Evolutionary conservation across 2,113 vertebrate species (phyloP), one percentile per base, ranked within the genome.

Genomic region (Ranitomeya imitator): DNA sequence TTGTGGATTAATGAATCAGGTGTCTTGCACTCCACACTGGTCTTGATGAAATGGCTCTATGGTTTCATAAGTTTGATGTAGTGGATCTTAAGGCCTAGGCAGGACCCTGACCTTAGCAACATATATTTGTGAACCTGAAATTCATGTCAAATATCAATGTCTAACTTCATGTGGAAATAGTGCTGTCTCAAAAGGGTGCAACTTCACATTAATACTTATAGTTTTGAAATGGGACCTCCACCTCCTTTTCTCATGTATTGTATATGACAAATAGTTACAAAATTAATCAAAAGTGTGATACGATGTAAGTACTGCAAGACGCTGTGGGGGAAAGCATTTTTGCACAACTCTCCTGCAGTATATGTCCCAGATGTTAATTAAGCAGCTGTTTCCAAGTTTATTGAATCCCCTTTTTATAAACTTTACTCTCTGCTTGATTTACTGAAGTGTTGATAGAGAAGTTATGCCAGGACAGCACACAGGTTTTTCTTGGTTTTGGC

Each of bases 401-500:
- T 74, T 74, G 71, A 74, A 74, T 45, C 51, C 37, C 71, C 37
- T 74, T 74, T 74, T 18, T 74, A 74, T 45, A 74, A 74, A 74
- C 69, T 74, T 74, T 74, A 74, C 15, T 45, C 31, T 74, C 6
- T 37, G 15, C 31, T 74, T 74, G 71, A 74, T 74, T 74, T 74
- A 74, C 31, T 45, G 31, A 74, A 15, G 69, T 73, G 69, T 73
- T 73, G 69, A 73, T 73, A 73, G 69, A 73, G 69, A 73, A 74
- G 45, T 74, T 74, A 16, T 74, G 71, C 71, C 71, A 74, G 69
- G 69, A 73, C 69, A 71, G 13, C 69, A 37, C 69, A 74, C 31
- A 74, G 14, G 45, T 74, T 71, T 16, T 74, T 74, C 71, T 74
- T 74, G 31, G 37, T 51, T 74, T 74, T 74, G 71, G 71, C 71